Base-by-base conservation (phyloP, 2,888 invertebrate species). In the Drosophila percnosoma region DNA sequence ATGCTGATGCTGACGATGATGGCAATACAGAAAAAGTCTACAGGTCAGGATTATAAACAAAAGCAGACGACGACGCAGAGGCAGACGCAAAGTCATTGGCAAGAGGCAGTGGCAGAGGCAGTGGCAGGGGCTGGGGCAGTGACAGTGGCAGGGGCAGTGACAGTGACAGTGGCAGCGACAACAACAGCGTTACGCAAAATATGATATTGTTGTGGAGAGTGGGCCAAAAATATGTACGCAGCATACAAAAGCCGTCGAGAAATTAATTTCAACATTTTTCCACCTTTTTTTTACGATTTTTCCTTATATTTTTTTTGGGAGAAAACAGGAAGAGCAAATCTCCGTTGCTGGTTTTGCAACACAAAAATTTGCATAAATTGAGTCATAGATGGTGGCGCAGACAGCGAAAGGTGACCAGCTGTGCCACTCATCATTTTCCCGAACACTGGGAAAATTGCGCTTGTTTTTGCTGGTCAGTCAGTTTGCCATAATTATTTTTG, bases 221-320 rank as follows among this genome's bases (percentile, higher is more conserved):
- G 27, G 34, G 45, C 10, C 1, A 40, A 71, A 75, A 73, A 63
- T 70, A 53, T 68, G 68, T 67, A 64, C 42, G 63, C 52, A 53
- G 55, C 55, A 68, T 59, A 71, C 69, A 73, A 73, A 70, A 70
- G 76, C 75, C 67, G 78, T 72, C 82, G 75, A 79, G 70, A 89
- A 86, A 87, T 82, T 82, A 89, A 90, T 90, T 88, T 87, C 72
- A 84, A 76, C 76, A 90, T 84, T 87, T 87, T 70, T 68, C 64
- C 73, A 78, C 66, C 67, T 76, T 72, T 67, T 66, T 83, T 76
- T 78, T 63, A 70, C 62, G 62, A 70, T 62, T 57, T 58, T 67
- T 36, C 60, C 67, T 2, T 27, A 6, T 13, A 27, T 27, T 27
- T 27, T 54, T 34, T 55, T 10, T n/a, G 4, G 13, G 2, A 59